Conservation (phyloP, 2,888 invertebrate species). For the Andrena chrysosceles region DNA sequence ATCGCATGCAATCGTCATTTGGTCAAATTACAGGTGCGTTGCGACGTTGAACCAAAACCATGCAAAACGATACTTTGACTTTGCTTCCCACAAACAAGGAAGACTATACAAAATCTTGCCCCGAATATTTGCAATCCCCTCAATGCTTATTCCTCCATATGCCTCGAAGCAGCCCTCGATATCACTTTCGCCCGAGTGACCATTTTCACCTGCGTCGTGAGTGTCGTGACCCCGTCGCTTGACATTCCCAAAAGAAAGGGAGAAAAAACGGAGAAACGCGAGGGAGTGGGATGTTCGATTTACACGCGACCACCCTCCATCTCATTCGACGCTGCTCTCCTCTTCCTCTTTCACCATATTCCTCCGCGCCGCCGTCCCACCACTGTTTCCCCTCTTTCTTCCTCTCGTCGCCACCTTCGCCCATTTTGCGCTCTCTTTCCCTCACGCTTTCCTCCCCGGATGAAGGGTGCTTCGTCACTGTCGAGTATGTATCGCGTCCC, state of each 20-base stretch:
- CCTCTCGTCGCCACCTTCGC: constrained; percentile 9
- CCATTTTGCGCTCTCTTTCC: constrained; percentile 16
- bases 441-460: constrained; percentile 14
- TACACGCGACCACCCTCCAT: constrained; percentile 29
- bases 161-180: background rate
- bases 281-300: constrained; percentile 26
- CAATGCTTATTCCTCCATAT: background rate
- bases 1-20: too few species aligned
- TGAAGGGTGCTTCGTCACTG: constrained; percentile 76
- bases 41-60: too few species aligned
- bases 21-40: too few species aligned
- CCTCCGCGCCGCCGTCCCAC: constrained; percentile 26
- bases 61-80: background rate
- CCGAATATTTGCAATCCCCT: background rate
- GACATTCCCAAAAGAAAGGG: constrained; percentile 10
- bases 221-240: constrained; percentile 4
- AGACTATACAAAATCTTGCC: background rate
- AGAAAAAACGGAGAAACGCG: background rate
- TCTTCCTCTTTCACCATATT: constrained; percentile 24
- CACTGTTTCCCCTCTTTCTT: constrained; percentile 7
- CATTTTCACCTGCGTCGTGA: constrained; percentile 23
- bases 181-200: constrained; percentile 1
- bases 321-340: constrained; percentile 47
- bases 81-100: background rate
- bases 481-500: constrained; percentile 67